Percentiles rank a stretch among this genome's conserved stretches.
These are phyloP conservation scores for Cheirogaleus medius DNA, from an alignment of 2,113 vertebrate species.

Conservation along the genomic window DNA sequence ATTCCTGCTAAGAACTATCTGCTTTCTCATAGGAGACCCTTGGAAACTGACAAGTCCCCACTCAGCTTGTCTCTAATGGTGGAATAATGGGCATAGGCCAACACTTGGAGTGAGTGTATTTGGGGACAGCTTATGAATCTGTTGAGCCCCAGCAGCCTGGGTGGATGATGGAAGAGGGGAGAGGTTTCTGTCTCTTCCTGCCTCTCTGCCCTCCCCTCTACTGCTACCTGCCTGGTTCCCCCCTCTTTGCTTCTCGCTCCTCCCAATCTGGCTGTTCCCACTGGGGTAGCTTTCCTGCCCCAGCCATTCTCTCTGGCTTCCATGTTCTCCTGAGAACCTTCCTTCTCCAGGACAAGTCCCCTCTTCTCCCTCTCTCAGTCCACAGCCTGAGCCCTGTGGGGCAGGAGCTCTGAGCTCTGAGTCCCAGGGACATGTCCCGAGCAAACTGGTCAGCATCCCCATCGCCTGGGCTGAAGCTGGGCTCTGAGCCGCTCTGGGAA, in stretches of 20 bases:
- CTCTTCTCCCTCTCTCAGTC: background rate
- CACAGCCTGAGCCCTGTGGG: background rate
- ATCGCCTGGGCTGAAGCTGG: background rate
- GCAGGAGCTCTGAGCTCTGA: background rate
- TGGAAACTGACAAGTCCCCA: background rate
- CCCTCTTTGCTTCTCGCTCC: background rate
- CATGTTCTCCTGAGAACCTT: background rate
- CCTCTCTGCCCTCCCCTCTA: accelerated
- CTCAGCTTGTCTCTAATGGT: too few species aligned
- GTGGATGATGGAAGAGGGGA: accelerated
- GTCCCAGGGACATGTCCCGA: background rate
- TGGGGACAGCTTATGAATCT: background rate
- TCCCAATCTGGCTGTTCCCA: too few species aligned
- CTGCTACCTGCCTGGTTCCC: background rate
- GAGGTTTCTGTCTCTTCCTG: too few species aligned
- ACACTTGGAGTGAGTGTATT: too few species aligned
- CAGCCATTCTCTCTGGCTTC: background rate
- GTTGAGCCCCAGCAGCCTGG: background rate
- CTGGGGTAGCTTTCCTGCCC: background rate
- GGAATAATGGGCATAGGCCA: accelerated
- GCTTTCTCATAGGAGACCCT: background rate
- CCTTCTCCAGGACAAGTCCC: background rate
- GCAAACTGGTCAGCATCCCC: background rate
- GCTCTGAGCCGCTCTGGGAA: background rate
- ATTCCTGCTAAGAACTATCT: background rate